Evolutionary conservation across 2,797 vertebrate genomes (phyloP).

Genomic region (Thunnus albacares): DNA sequence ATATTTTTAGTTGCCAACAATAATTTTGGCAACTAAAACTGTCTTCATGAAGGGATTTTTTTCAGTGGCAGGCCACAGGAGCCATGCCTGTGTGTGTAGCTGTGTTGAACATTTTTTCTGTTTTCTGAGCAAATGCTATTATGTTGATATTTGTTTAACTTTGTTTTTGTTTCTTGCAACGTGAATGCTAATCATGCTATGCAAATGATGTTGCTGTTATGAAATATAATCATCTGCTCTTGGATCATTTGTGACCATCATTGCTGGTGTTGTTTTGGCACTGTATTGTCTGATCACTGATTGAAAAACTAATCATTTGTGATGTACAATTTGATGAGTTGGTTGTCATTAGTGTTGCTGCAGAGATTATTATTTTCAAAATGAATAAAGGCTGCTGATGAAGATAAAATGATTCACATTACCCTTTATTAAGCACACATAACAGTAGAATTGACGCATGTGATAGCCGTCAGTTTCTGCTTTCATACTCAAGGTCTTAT

Average conservation of each 20-base stretch:
- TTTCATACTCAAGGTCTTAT: neutral
- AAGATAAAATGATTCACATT: neutral
- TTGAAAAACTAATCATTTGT: neutral
- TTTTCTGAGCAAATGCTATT: neutral
- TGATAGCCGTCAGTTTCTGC: neutral
- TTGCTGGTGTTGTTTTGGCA: neutral
- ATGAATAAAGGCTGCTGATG: conserved; percentile 16
- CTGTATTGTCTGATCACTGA: neutral
- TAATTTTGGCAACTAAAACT: neutral
- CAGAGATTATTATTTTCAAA: conserved; percentile 19
- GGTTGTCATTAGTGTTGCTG: conserved; percentile 2
- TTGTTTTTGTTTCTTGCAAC: neutral
- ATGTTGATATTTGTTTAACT: neutral
- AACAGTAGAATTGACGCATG: neutral
- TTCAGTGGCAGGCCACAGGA: neutral
- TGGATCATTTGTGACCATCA: neutral
- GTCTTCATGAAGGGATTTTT: neutral
- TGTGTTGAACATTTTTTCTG: neutral
- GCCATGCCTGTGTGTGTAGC: neutral
- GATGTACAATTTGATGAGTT: neutral
- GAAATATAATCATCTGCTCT: neutral
- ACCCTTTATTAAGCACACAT: neutral
- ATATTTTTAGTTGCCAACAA: neutral
- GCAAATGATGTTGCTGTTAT: neutral
- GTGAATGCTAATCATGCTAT: neutral